Conservation (phyloP, 2,888 invertebrate species). For the Cerastis rubricosa region DNA sequence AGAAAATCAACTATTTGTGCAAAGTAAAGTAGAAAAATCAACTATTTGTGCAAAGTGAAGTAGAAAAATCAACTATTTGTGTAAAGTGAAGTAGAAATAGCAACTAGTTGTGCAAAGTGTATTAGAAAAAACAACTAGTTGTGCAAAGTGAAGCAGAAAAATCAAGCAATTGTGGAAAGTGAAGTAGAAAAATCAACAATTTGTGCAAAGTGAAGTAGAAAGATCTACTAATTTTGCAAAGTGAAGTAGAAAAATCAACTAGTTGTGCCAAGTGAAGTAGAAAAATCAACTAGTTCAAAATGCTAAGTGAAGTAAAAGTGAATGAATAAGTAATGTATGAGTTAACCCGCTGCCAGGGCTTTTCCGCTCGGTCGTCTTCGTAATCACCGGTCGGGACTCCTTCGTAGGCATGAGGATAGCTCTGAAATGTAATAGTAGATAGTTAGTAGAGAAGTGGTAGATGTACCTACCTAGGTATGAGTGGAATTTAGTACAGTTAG, state of each 20-base stretch:
- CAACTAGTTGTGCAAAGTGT: no score
- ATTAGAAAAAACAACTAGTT: no score
- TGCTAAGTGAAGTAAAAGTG: constrained; percentile 31
- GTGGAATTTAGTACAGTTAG: not conserved
- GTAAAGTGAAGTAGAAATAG: no score
- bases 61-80: no score
- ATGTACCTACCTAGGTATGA: no score
- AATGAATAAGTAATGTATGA: constrained; percentile 43
- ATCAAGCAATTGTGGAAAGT: no score
- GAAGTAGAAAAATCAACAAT: no score
- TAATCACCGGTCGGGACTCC: constrained; percentile 75
- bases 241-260: constrained; percentile 4
- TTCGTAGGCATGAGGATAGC: constrained; percentile 64
- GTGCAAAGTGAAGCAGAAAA: no score
- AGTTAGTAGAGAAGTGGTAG: not conserved
- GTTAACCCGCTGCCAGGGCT: constrained; percentile 85
- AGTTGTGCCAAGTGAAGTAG: constrained; percentile 24
- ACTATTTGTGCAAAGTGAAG: no score
- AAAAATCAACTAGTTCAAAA: not conserved
- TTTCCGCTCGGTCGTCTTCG: constrained; percentile 78
- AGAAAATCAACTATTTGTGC: not conserved
- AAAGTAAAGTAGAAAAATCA: no score
- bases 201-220: no score
- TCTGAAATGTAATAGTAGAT: constrained; percentile 69
- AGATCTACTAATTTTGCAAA: not conserved